Evolutionary conservation across 2,113 vertebrate species (phyloP), one percentile per base, ranked within the genome.

Genomic region (Paraplagusia blochii): DNA sequence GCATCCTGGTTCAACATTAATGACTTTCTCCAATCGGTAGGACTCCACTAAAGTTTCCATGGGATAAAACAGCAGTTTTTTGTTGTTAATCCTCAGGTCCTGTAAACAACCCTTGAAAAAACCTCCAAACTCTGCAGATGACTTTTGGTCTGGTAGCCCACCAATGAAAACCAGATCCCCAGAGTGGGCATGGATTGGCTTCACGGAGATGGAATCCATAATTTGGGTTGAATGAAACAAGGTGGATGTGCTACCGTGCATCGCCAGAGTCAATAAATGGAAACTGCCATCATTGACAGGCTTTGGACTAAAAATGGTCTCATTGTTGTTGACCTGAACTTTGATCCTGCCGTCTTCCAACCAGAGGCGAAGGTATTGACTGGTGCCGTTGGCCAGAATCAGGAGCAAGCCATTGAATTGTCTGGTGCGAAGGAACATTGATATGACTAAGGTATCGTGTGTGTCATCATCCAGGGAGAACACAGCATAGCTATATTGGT

Each of bases 61-160:
- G 11, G 92, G 90, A 71, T 91, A 98, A 74, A 99, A 95, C 84
- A 96, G 94, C 74, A 97, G 81, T 0, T 61, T 87, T 50, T 80
- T 88, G 29, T 77, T 88, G 75, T 92, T 92, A 13, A 96, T 64
- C 77, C 93, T 91, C 63, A 95, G 52, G 72, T 98, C 95, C 86
- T 98, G 94, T 45, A 97, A 75, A 14, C 95, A 98, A 9, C 95
- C 95, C 80, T 94, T 96, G 70, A 97, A 95, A 83, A 93, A 93
- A 0, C 85, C 91, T 10, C 93, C 89, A 12, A 88, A 90, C 1
- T 72, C 68, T 2, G 85, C 78, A 0, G 91, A 87, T 36, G 90
- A 85, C 58, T 76, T 77, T 0, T 61, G 69, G 40, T 94, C 90
- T 16, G 91, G 87, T n/a, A 96, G 80, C 22, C 95, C 95, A 29